These are phyloP conservation scores for Phylloscopus whistleri DNA, from an alignment of 2,113 vertebrate species.

Conservation along the genomic window DNA sequence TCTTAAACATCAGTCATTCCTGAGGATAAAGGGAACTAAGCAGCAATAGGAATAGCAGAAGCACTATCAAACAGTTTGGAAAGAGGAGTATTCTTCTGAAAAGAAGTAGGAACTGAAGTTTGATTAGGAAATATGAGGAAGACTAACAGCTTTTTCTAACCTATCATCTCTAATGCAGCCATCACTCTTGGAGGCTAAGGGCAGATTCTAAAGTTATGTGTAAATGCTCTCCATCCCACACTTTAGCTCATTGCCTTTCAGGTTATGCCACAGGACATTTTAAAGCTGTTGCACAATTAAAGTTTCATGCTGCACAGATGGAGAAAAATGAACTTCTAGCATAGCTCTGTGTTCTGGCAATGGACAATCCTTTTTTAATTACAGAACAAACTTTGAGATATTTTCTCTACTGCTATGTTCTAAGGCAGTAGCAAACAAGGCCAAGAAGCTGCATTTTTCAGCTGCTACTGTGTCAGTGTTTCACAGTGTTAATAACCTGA, in stretches of 20 bases:
- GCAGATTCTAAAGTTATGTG: not conserved
- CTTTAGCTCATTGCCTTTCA: not conserved
- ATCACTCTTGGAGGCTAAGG: not conserved
- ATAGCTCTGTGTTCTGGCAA: not conserved
- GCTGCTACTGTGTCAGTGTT: not conserved
- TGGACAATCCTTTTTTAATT: not conserved
- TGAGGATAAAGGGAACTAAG: not conserved
- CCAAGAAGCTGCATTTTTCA: not conserved
- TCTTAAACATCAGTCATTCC: not conserved
- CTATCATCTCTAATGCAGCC: not conserved
- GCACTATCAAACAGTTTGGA: not conserved
- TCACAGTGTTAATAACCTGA: not conserved
- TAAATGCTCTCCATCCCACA: not conserved
- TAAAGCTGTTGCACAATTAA: conserved; percentile 8
- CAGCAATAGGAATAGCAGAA: not conserved
- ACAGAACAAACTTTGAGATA: not conserved
- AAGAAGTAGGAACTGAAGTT: not conserved
- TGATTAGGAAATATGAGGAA: not conserved
- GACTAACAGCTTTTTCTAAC: not conserved
- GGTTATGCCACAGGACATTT: not conserved
- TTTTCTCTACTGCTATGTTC: not conserved
- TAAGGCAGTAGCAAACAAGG: not conserved
- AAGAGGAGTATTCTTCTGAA: not conserved
- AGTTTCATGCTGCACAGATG: conserved; percentile 11
- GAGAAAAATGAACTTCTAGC: conserved; percentile 11